A percentile compares a stretch with the other conserved stretches of the same genome.
Evolutionary conservation across 2,888 invertebrate species (phyloP).

Genomic region (Octodonta nipae): DNA sequence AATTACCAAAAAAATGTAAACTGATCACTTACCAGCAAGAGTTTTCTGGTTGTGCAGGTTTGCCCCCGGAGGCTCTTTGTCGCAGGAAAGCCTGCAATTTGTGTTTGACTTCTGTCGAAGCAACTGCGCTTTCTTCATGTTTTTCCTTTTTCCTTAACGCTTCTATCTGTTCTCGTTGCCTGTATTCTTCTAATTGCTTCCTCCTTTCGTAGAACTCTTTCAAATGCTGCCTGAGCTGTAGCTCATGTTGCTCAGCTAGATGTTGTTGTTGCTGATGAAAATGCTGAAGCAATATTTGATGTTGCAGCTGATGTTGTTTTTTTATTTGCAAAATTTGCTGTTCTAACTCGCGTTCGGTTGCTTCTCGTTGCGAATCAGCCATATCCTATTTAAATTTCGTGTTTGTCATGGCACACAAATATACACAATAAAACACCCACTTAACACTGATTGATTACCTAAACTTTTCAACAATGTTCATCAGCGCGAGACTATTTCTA

Average conservation of each 20-base stretch:
- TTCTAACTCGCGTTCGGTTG: constrained; percentile 36
- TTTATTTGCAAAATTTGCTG: constrained; percentile 60
- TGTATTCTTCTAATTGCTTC: constrained; percentile 59
- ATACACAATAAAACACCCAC: too few species aligned
- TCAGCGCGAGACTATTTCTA: too few species aligned
- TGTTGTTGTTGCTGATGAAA: constrained; percentile 86
- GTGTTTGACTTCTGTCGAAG: constrained; percentile 92
- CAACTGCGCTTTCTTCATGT: constrained; percentile 89
- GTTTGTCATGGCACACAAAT: constrained; percentile 19
- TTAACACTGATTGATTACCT: too few species aligned
- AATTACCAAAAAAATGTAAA: too few species aligned
- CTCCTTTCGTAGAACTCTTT: constrained; percentile 89
- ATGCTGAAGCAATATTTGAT: constrained; percentile 78
- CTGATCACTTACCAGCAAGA: constrained; percentile 33
- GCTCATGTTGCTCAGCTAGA: constrained; percentile 79
- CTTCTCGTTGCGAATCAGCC: constrained; percentile 33
- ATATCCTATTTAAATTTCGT: constrained; percentile 23
- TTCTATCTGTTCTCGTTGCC: constrained; percentile 72
- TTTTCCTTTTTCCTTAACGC: constrained; percentile 85
- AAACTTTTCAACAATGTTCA: too few species aligned
- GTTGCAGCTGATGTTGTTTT: constrained; percentile 86
- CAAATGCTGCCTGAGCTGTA: constrained; percentile 76
- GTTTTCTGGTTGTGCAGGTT: constrained; percentile 30
- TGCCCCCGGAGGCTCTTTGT: constrained; percentile 33
- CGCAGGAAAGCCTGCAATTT: constrained; percentile 63